Conservation (phyloP, 2,113 vertebrate genomes). For the Equus przewalskii region DNA sequence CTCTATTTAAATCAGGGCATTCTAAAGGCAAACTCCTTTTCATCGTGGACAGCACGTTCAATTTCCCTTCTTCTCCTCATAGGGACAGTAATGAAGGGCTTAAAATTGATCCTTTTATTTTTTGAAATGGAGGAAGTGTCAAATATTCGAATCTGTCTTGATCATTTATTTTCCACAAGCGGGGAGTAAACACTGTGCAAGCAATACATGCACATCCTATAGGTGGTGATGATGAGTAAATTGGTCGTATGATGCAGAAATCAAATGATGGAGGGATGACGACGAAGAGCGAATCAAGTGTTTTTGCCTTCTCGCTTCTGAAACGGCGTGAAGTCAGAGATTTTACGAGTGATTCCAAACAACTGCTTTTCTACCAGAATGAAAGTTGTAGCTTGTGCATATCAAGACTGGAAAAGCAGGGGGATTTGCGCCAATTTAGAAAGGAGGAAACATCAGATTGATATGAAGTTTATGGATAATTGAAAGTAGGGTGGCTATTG, state of each 20-base stretch:
- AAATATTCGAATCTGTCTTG: conserved; percentile 10
- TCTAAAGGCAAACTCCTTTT: conserved; percentile 29
- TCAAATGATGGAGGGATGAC: not conserved
- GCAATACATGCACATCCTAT: fast-evolving
- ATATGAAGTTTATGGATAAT: not conserved
- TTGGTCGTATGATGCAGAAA: not conserved
- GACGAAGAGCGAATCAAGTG: not conserved
- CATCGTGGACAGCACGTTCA: not conserved
- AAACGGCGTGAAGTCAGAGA: not conserved
- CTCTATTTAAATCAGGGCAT: not conserved
- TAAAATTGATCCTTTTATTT: conserved; percentile 58
- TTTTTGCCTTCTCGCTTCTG: not conserved
- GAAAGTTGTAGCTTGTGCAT: not conserved
- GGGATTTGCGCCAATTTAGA: not conserved
- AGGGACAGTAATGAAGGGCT: conserved; percentile 2
- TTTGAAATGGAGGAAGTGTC: conserved; percentile 30
- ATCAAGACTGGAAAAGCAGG: not conserved
- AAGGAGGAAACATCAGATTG: not conserved
- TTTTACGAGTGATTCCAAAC: not conserved
- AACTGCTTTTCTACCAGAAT: not conserved
- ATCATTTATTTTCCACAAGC: not conserved
- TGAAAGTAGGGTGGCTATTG: not conserved
- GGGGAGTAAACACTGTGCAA: not conserved
- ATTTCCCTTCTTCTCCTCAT: conserved; percentile 20
- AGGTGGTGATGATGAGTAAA: not conserved